Evolutionary conservation across 1,140 invertebrate species (phyloP).

Genomic region (Chymomyza costata): DNA sequence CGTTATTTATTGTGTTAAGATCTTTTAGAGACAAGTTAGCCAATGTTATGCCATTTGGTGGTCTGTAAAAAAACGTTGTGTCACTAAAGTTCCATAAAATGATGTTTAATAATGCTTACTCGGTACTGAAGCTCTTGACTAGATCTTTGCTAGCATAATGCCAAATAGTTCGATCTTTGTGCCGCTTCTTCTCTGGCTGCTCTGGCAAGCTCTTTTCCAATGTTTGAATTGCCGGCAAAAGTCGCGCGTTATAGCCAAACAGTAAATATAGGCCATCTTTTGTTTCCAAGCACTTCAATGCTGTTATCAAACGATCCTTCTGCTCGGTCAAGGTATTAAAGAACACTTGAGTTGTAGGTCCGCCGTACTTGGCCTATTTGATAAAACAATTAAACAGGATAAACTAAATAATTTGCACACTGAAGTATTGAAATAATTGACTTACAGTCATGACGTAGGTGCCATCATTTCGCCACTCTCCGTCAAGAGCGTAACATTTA

Average conservation of each 20-base stretch:
- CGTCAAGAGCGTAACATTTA: constrained; percentile 47
- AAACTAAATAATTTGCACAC: too few species aligned
- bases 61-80: constrained; percentile 16
- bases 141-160: constrained; percentile 37
- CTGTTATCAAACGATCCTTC: constrained; percentile 20
- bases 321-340: constrained; percentile 14
- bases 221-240: constrained; percentile 19
- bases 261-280: constrained; percentile 11
- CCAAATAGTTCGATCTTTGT: constrained; percentile 16
- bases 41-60: constrained; percentile 37
- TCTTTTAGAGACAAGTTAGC: constrained; percentile 19
- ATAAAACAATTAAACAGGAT: not conserved
- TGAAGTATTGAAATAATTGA: not conserved
- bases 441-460: constrained; percentile 42
- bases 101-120: constrained; percentile 32
- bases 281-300: constrained; percentile 17
- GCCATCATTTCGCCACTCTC: constrained; percentile 45
- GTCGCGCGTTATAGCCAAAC: constrained; percentile 34
- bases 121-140: constrained; percentile 23
- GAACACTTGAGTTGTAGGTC: not conserved
- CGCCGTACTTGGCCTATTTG: too few species aligned
- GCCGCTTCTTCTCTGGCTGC: not conserved
- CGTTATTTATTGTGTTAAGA: constrained; percentile 42
- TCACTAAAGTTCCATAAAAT: not conserved
- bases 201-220: constrained; percentile 11